Evolutionary conservation across 1,140 invertebrate species (phyloP), one percentile per base, ranked within the genome.

Genomic region (Papilio glaucus): DNA sequence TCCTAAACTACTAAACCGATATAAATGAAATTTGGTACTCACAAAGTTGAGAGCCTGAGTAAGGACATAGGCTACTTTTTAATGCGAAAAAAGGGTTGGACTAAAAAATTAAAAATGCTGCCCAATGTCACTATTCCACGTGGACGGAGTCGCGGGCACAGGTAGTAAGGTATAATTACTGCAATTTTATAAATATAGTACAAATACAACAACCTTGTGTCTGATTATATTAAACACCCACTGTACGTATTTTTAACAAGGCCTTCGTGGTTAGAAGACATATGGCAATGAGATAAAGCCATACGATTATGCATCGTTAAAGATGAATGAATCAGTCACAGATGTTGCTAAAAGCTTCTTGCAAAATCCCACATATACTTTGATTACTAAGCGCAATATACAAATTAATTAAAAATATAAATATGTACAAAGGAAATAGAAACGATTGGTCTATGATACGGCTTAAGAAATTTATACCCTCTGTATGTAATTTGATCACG

Each of bases 281-380:
- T 53, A 69, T 53, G 67, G 21, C 8, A 33, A 38, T 37, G 6
- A 65, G 62, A 65, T 65, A 65, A 1, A 15, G 29, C 7, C 15
- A 8, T 18, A 62, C 67, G 26, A 13, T 69, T 39, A 68, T 42
- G 24, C 63, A 68, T 68, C 62, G 24, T 53, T 69, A 69, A 69
- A 26, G 41, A 69, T 18, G 45, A 53, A 69, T 69, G 67, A 53
- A 69, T 69, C 45, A 69, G 67, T 53, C 24, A 69, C 67, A 69
- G 67, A 69, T 69, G 67, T 69, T 69, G 42, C 45, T 45, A 49
- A 69, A 69, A 69, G 42, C 67, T 41, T 68, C 21, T 45, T 65
- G 33, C 45, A 53, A 18, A 49, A 49, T 15, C 45, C 65, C 41
- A 49, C 26, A 41, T 38, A 65, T 15, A 39, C 62, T 33, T 37